Conservation (phyloP, 2,888 invertebrate genomes). For the Cerastoderma edule region DNA sequence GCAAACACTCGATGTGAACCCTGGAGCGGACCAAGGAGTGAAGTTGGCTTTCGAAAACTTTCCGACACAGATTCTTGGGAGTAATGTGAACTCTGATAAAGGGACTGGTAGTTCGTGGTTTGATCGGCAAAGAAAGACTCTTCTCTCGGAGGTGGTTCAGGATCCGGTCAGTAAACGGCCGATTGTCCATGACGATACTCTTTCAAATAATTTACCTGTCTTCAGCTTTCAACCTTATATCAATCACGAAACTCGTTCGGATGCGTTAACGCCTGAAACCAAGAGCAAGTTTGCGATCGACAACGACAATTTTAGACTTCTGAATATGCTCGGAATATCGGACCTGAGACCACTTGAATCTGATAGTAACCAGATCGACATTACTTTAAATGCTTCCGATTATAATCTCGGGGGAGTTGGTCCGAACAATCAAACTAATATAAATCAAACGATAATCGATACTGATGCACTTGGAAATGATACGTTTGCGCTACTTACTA, state of each 20-base stretch:
- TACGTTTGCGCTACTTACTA: neutral
- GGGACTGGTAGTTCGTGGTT: neutral
- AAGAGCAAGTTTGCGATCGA: neutral
- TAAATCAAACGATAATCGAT: constrained; percentile 1
- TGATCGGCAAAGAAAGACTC: neutral
- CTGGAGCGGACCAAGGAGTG: neutral
- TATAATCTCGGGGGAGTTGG: too few relatives aligned
- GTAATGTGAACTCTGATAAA: neutral
- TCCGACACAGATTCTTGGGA: neutral
- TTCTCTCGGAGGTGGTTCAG: constrained; percentile 13
- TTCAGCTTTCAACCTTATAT: too few relatives aligned
- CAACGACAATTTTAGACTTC: neutral
- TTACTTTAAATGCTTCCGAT: too few relatives aligned
- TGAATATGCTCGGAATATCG: constrained; percentile 16
- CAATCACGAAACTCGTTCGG: too few relatives aligned
- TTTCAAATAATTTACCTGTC: too few relatives aligned
- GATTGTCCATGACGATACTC: neutral
- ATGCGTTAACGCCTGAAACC: too few relatives aligned
- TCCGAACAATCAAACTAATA: neutral
- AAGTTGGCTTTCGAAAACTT: constrained; percentile 9
- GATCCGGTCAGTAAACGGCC: neutral
- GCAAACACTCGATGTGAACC: constrained; percentile 6
- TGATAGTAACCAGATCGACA: too few relatives aligned
- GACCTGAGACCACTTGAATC: constrained; percentile 9
- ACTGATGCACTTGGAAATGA: neutral